A percentile compares a stretch with the other conserved stretches of the same genome.
These are phyloP conservation scores for Tenrec ecaudatus DNA, from an alignment of 2,113 vertebrate species.

Conservation along the genomic window DNA sequence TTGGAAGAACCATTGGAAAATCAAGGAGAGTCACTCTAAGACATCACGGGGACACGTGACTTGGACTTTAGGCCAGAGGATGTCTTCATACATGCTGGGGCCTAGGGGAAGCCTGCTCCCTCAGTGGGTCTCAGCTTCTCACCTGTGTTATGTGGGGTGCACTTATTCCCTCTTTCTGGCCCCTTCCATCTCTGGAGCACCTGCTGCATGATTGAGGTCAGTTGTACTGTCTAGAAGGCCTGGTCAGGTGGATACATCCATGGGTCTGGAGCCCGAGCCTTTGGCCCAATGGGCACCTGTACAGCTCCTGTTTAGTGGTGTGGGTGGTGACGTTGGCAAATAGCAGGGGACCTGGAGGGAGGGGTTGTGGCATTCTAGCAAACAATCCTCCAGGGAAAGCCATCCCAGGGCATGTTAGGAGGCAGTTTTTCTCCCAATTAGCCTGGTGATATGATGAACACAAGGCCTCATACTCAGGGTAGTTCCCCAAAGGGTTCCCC, in stretches of 20 bases:
- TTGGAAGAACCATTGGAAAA: not conserved
- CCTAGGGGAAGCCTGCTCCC: not conserved
- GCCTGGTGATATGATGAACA: not conserved
- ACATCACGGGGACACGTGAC: not conserved
- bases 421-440: not conserved
- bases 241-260: not conserved
- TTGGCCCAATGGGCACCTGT: not conserved
- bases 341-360: not conserved
- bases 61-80: not conserved
- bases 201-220: not conserved
- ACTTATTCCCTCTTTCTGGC: not conserved
- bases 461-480: not conserved
- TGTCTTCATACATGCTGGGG: not conserved
- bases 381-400: not conserved
- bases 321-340: not conserved
- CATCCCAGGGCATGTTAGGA: not conserved
- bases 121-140: not conserved
- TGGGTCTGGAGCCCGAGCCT: not conserved
- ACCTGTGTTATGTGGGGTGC: not conserved
- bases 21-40: not conserved
- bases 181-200: not conserved
- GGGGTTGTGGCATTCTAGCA: not conserved
- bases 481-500: conserved; percentile 2
- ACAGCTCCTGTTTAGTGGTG: not conserved
- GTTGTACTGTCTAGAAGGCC: not conserved